A percentile compares a stretch with the other conserved stretches of the same genome.
phyloP scores from a whole-genome alignment of 2,113 vertebrate species.

The Catagonus wagneri region DNA sequence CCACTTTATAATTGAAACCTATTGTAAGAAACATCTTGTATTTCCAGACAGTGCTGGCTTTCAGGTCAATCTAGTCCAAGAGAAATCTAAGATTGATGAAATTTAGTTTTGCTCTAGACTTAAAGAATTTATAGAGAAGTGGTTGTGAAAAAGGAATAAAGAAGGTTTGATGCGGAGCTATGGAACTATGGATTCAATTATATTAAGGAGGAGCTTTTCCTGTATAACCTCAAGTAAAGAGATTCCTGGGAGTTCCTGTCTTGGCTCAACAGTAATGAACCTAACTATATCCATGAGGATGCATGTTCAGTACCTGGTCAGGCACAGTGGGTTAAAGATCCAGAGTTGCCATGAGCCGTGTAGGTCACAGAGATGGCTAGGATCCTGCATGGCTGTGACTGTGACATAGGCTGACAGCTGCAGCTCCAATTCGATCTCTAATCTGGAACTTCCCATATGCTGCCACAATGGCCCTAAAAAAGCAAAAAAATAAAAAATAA shows the following conservation, averaged over 20 bases:
- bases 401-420: no score
- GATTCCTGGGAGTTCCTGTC: background rate
- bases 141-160: background rate
- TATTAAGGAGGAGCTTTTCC: background rate
- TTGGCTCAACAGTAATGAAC: no score
- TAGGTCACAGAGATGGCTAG: no score
- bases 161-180: background rate
- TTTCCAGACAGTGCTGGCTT: background rate
- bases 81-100: background rate
- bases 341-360: no score
- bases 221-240: background rate
- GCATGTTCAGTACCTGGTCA: no score
- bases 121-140: background rate
- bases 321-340: no score
- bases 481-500: background rate
- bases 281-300: no score
- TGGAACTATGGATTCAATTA: background rate
- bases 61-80: background rate
- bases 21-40: background rate
- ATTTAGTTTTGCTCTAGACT: constrained; percentile 9
- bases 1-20: background rate
- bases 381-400: no score
- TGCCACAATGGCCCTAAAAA: no score
- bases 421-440: no score
- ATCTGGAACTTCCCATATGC: no score